A percentile compares a stretch with the other conserved stretches of the same genome.
Evolutionary conservation across 2,888 invertebrate species (phyloP).

Genomic region (Anagyrus pseudococci): DNA sequence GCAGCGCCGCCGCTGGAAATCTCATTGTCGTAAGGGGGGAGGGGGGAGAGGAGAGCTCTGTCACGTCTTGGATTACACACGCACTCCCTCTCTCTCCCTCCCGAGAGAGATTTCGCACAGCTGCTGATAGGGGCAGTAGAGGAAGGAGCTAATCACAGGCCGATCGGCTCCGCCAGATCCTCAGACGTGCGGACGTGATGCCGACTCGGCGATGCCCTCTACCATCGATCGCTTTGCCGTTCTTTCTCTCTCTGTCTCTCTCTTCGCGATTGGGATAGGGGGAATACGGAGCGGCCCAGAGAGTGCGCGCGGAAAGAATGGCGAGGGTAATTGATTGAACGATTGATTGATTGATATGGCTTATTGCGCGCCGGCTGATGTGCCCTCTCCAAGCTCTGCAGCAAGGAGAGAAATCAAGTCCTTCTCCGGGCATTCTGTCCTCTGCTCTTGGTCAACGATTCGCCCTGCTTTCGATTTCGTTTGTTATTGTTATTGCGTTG

Average conservation of each 20-base stretch:
- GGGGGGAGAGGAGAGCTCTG: constrained; percentile 45
- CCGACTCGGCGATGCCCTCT: no score
- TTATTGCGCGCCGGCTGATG: not conserved
- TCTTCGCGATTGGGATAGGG: not conserved
- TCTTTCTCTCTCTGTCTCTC: constrained; percentile 50
- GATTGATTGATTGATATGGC: not conserved
- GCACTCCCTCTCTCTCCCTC: no score
- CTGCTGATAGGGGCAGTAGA: not conserved
- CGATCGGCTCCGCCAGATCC: constrained; percentile 48
- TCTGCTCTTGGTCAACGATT: no score
- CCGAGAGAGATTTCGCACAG: not conserved
- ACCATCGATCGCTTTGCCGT: no score
- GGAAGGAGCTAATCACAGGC: constrained; percentile 49
- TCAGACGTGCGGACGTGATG: constrained; percentile 51
- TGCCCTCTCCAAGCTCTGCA: not conserved
- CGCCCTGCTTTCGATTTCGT: no score
- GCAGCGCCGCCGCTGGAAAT: constrained; percentile 1
- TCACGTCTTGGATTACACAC: constrained; percentile 61
- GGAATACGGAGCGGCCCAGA: constrained; percentile 5
- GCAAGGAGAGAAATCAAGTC: not conserved
- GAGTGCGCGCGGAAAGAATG: constrained; percentile 11
- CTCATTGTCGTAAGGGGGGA: constrained; percentile 25
- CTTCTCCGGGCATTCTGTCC: no score
- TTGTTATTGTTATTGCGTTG: no score
- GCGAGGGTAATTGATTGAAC: constrained; percentile 1